Conservation (phyloP, 64 coral and sea anemone genomes). For the Exaiptasia diaphana region DNA sequence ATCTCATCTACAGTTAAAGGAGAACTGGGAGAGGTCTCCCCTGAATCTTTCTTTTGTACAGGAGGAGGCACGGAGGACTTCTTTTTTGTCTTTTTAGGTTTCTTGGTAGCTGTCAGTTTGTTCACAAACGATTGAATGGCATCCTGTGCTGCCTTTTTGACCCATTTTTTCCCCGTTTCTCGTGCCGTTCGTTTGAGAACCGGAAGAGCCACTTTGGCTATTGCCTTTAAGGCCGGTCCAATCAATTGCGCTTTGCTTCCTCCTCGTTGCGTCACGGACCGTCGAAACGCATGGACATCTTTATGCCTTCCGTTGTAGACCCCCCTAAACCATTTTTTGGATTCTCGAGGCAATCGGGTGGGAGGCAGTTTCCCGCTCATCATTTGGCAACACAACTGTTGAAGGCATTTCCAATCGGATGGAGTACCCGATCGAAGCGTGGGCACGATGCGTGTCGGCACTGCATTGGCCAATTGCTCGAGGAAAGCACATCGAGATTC, state of each 20-base stretch:
- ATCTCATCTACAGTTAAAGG: no score
- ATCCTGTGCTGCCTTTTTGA: no score
- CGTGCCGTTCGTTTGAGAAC: background rate
- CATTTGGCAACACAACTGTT: background rate
- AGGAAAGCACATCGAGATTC: background rate
- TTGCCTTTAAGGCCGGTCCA: background rate
- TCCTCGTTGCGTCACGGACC: background rate
- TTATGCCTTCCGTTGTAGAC: background rate
- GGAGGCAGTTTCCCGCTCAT: background rate
- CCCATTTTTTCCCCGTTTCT: no score
- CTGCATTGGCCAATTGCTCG: background rate
- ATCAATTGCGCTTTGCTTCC: background rate
- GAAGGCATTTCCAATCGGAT: background rate
- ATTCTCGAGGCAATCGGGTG: background rate
- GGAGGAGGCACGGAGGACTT: no score
- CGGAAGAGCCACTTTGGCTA: background rate
- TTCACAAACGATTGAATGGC: no score
- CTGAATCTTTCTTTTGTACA: no score
- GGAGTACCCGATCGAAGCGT: background rate
- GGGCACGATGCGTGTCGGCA: background rate
- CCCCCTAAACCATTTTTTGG: background rate
- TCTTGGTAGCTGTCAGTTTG: no score
- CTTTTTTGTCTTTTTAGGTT: no score
- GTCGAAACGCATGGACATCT: background rate
- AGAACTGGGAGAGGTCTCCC: no score